phyloP scores from a whole-genome alignment of 2,797 vertebrate species.

The Glossophaga mutica region DNA sequence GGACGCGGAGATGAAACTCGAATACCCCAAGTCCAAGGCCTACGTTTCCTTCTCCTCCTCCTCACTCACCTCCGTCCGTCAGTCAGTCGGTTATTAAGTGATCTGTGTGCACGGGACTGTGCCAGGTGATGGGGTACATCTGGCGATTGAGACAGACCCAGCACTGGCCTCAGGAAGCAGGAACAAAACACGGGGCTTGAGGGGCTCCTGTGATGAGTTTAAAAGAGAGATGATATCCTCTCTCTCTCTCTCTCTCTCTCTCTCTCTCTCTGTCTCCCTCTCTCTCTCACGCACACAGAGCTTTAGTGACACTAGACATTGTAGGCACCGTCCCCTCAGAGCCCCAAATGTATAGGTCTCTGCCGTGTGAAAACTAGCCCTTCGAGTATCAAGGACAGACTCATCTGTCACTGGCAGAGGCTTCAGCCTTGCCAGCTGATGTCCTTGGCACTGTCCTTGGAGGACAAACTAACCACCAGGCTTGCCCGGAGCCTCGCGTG shows the following conservation, averaged over 20 bases:
- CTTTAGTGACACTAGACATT: neutral
- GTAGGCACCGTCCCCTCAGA: neutral
- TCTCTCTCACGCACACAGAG: neutral
- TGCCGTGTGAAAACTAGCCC: neutral
- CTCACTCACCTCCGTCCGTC: neutral
- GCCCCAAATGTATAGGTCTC: neutral
- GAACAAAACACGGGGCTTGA: neutral
- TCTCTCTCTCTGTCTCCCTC: neutral
- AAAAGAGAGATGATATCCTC: neutral
- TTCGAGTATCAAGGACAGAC: neutral
- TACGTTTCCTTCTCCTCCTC: neutral
- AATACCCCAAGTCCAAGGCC: neutral
- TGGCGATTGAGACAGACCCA: neutral
- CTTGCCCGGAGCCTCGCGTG: neutral
- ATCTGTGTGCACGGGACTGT: neutral
- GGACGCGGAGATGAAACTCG: neutral
- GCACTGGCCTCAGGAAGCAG: neutral
- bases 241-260: neutral
- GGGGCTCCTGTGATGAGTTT: neutral
- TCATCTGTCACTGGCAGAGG: neutral
- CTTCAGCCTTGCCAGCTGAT: neutral
- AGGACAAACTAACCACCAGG: neutral
- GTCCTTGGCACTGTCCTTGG: constrained; percentile 21
- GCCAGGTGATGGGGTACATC: neutral
- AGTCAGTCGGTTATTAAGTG: neutral